A percentile compares a stretch with the other conserved stretches of the same genome.
Evolutionary conservation across 1,140 invertebrate genomes (phyloP).

Genomic region (Habropoda laboriosa): DNA sequence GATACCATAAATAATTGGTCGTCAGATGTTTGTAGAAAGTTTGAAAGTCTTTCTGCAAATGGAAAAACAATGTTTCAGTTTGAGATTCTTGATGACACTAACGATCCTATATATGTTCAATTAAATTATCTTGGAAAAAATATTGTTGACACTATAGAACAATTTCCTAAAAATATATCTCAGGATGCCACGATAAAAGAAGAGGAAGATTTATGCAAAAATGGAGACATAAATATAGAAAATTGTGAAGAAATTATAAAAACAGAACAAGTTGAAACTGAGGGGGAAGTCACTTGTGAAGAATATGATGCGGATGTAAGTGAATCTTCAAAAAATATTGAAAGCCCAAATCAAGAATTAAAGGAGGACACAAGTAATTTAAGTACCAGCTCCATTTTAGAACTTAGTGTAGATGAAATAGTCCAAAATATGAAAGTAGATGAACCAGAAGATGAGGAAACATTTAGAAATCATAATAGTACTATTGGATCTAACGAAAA

Average conservation of each 20-base stretch:
- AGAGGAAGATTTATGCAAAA: neutral
- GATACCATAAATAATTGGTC: conserved; percentile 67
- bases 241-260: neutral
- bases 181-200: neutral
- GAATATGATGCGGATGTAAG: neutral
- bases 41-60: conserved; percentile 68
- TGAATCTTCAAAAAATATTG: neutral
- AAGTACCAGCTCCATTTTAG: neutral
- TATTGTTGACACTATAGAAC: conserved; percentile 65
- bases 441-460: conserved; percentile 1
- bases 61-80: conserved; percentile 75
- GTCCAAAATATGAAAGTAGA: conserved; percentile 45
- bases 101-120: conserved; percentile 58
- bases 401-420: conserved; percentile 63
- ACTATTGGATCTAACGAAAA: neutral
- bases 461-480: neutral
- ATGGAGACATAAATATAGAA: neutral
- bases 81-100: conserved; percentile 79
- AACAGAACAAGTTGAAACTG: neutral
- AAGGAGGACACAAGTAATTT: neutral
- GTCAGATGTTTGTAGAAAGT: conserved; percentile 61
- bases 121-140: conserved; percentile 63
- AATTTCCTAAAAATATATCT: conserved; percentile 41
- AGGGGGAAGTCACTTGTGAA: neutral
- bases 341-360: neutral